Conservation (phyloP, 1,140 invertebrate species). For the Hyles euphorbiae region DNA sequence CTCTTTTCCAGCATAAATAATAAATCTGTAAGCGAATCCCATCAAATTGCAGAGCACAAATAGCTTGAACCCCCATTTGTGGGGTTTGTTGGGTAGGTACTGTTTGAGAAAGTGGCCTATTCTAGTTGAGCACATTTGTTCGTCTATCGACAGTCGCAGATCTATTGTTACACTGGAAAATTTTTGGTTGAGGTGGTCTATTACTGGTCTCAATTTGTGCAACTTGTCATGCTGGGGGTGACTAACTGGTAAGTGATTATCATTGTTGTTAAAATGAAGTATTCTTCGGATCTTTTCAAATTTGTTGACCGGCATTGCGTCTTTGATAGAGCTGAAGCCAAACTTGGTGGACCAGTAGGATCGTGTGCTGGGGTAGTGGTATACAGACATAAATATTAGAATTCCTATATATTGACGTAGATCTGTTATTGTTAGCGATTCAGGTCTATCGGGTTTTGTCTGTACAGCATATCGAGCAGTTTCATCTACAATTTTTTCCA, state of each 20-base stretch:
- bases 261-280: conserved; percentile 15
- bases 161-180: conserved; percentile 11
- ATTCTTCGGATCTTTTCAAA: conserved; percentile 12
- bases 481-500: conserved; percentile 15
- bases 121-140: conserved; percentile 15
- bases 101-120: conserved; percentile 10
- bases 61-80: background rate
- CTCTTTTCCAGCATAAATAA: conserved; percentile 17
- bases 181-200: conserved; percentile 5
- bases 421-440: conserved; percentile 15
- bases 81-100: too few relatives aligned
- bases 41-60: conserved; percentile 18
- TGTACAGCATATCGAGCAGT: conserved; percentile 12
- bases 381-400: conserved; percentile 25
- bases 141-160: background rate
- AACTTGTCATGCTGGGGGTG: conserved; percentile 12
- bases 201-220: conserved; percentile 11
- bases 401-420: conserved; percentile 25
- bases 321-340: conserved; percentile 9
- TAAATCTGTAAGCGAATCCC: conserved; percentile 19
- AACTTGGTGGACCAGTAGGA: conserved; percentile 11
- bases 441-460: conserved; percentile 21
- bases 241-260: conserved; percentile 9
- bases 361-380: conserved; percentile 22
- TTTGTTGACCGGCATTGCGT: conserved; percentile 12